phyloP scores from a whole-genome alignment of 2,113 vertebrate genomes.

The Andinoacara biseriatus region DNA sequence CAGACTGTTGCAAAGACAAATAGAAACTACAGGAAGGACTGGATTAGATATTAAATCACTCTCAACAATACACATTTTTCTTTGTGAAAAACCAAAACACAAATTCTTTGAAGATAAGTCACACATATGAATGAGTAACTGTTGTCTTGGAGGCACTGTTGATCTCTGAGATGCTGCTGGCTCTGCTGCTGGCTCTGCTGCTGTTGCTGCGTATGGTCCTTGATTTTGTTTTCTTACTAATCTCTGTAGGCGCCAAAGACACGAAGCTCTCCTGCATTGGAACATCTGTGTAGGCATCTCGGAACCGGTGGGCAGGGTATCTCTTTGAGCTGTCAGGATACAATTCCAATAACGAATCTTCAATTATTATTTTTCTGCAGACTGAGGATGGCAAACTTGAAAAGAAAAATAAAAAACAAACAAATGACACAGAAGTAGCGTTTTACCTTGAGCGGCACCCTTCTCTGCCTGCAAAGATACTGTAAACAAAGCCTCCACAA shows the following conservation, averaged over 20 bases:
- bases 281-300: slow-evolving; percentile 34
- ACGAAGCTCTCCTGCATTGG: slow-evolving; percentile 32
- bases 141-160: slow-evolving; percentile 66
- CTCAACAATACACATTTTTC: neutral
- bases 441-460: slow-evolving; percentile 72
- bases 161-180: slow-evolving; percentile 55
- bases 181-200: slow-evolving; percentile 36
- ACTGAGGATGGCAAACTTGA: neutral
- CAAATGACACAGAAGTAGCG: neutral
- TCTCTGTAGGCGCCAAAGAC: slow-evolving; percentile 29
- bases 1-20: neutral
- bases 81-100: neutral
- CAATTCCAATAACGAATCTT: slow-evolving; percentile 10
- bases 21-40: neutral
- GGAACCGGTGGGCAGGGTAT: slow-evolving; percentile 12
- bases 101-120: slow-evolving; percentile 10
- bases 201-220: slow-evolving; percentile 34
- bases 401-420: neutral
- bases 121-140: slow-evolving; percentile 85
- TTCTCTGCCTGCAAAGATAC: slow-evolving; percentile 80
- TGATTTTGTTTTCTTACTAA: slow-evolving; percentile 38
- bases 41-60: neutral
- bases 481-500: slow-evolving; percentile 89
- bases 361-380: neutral
- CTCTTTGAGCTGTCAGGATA: slow-evolving; percentile 51